These are phyloP conservation scores for Cosmorhoe ocellata DNA, from an alignment of 2,888 invertebrate genomes.

Conservation along the genomic window DNA sequence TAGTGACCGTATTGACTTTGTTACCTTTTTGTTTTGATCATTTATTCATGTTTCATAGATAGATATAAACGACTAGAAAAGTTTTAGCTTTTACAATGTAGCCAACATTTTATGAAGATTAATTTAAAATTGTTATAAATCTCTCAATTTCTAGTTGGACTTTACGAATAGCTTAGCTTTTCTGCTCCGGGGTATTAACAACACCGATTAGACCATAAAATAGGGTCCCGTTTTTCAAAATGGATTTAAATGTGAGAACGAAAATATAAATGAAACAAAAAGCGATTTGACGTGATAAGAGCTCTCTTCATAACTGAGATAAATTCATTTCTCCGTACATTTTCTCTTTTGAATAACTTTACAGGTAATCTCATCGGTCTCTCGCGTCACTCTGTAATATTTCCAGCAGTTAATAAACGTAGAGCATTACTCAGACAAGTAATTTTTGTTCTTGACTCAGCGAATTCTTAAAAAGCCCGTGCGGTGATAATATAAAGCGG, in stretches of 20 bases:
- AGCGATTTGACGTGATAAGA: constrained; percentile 37
- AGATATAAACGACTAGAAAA: too few species aligned
- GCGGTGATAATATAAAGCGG: constrained; percentile 27
- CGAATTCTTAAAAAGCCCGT: constrained; percentile 26
- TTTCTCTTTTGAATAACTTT: constrained; percentile 49
- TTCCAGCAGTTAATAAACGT: constrained; percentile 63
- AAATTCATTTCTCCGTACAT: constrained; percentile 44
- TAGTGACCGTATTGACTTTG: constrained; percentile 7
- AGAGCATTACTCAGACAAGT: constrained; percentile 59
- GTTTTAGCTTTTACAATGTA: too few species aligned
- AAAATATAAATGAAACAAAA: neutral
- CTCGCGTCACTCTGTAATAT: constrained; percentile 56
- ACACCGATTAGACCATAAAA: too few species aligned
- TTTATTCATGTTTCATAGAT: neutral
- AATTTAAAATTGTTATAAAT: too few species aligned
- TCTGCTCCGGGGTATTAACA: too few species aligned
- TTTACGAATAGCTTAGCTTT: too few species aligned
- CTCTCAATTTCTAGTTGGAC: too few species aligned
- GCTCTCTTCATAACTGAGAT: constrained; percentile 42
- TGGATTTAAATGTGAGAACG: too few species aligned
- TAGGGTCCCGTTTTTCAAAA: too few species aligned
- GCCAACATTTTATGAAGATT: too few species aligned
- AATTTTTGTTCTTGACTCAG: constrained; percentile 48
- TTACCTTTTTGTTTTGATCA: constrained; percentile 1
- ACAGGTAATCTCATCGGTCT: constrained; percentile 54